Conservation (phyloP, 2,888 invertebrate genomes). For the Graphium colonna region DNA sequence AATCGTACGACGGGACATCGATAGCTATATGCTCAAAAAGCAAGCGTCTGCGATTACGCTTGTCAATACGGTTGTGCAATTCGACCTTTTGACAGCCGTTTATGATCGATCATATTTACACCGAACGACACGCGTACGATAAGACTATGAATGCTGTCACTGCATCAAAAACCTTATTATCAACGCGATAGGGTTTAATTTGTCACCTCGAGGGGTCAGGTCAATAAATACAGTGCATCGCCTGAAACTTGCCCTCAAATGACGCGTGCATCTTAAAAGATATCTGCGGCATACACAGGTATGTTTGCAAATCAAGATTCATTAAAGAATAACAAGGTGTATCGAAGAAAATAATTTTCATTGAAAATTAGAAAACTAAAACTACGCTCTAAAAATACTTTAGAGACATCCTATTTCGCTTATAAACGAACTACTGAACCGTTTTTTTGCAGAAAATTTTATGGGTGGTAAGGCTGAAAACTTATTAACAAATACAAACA, state of each 20-base stretch:
- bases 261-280: slow-evolving; percentile 28
- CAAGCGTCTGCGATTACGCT: no score
- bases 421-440: no score
- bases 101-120: slow-evolving; percentile 24
- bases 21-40: no score
- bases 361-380: no score
- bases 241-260: slow-evolving; percentile 42
- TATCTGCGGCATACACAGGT: slow-evolving; percentile 8
- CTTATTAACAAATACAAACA: no score
- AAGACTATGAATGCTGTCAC: background rate
- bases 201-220: background rate
- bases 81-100: slow-evolving; percentile 21
- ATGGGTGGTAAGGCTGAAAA: no score
- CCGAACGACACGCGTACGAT: slow-evolving; percentile 29
- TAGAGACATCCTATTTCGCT: no score
- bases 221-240: slow-evolving; percentile 40
- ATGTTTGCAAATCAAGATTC: slow-evolving; percentile 3
- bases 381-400: no score
- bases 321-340: no score
- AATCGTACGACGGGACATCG: no score
- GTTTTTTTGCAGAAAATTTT: no score
- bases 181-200: background rate
- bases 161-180: background rate
- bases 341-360: no score
- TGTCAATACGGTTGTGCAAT: slow-evolving; percentile 19